Conservation (phyloP, 2,888 invertebrate genomes). For the Drosophila subsilvestris region DNA sequence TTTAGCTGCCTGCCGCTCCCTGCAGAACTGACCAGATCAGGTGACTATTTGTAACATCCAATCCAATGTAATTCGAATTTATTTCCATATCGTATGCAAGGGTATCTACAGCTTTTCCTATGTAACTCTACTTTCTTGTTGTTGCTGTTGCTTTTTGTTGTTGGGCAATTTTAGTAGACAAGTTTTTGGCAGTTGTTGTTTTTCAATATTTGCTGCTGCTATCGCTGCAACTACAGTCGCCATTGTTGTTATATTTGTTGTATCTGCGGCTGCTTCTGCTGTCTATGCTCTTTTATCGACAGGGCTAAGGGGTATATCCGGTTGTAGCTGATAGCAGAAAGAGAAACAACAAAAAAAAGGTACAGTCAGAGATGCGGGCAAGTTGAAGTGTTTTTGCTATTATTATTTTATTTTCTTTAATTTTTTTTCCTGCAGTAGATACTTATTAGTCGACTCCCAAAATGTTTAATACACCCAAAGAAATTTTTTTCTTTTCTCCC, state of each 20-base stretch:
- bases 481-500: background rate
- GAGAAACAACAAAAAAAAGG: background rate
- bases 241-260: background rate
- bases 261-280: background rate
- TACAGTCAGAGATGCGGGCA: background rate
- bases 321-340: background rate
- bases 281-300: background rate
- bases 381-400: background rate
- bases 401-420: background rate
- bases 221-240: conserved; percentile 20
- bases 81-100: background rate
- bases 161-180: conserved; percentile 43
- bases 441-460: background rate
- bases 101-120: background rate
- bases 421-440: background rate
- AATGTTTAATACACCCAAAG: background rate
- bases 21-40: no score
- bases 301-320: conserved; percentile 9
- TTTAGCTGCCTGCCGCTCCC: no score
- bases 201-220: conserved; percentile 41
- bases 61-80: no score
- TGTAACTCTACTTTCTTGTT: conserved; percentile 19
- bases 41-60: background rate
- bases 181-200: conserved; percentile 34
- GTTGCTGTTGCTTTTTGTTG: conserved; percentile 19